Percentiles rank a stretch among this genome's conserved stretches.
Evolutionary conservation across 2,113 vertebrate genomes (phyloP).

Genomic region (Varanus salvator): DNA sequence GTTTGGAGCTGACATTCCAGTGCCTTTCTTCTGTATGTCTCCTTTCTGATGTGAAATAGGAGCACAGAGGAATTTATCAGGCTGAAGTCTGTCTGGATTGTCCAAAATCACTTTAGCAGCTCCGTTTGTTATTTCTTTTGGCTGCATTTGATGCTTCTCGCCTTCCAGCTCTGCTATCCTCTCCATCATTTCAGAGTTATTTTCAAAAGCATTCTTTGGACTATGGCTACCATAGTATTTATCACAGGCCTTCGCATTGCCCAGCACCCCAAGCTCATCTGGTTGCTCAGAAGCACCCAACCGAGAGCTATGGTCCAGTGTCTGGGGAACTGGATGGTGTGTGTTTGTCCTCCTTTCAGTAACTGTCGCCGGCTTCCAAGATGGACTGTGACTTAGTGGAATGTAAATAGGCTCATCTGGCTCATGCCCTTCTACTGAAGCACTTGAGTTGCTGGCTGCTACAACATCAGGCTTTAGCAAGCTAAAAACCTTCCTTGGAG

Average conservation of each 20-base stretch:
- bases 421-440: constrained; percentile 60
- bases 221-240: constrained; percentile 21
- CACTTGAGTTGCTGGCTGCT: constrained; percentile 59
- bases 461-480: constrained; percentile 55
- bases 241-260: constrained; percentile 13
- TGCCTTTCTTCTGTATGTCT: constrained; percentile 32
- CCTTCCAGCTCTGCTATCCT: constrained; percentile 43
- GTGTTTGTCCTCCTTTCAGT: constrained; percentile 44
- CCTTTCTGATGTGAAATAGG: neutral
- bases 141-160: constrained; percentile 56
- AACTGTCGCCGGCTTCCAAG: constrained; percentile 48
- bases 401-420: constrained; percentile 78
- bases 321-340: constrained; percentile 32
- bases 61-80: neutral
- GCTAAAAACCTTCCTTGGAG: neutral
- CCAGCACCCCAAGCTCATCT: constrained; percentile 29
- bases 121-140: constrained; percentile 50
- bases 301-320: constrained; percentile 3
- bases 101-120: constrained; percentile 39
- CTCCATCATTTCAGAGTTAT: constrained; percentile 15
- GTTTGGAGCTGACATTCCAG: constrained; percentile 45
- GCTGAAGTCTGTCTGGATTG: constrained; percentile 37
- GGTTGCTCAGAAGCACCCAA: constrained; percentile 47
- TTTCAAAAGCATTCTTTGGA: constrained; percentile 48
- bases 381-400: constrained; percentile 74